Base-by-base conservation (phyloP, 2,888 invertebrate genomes). In the Plebejus argus region DNA sequence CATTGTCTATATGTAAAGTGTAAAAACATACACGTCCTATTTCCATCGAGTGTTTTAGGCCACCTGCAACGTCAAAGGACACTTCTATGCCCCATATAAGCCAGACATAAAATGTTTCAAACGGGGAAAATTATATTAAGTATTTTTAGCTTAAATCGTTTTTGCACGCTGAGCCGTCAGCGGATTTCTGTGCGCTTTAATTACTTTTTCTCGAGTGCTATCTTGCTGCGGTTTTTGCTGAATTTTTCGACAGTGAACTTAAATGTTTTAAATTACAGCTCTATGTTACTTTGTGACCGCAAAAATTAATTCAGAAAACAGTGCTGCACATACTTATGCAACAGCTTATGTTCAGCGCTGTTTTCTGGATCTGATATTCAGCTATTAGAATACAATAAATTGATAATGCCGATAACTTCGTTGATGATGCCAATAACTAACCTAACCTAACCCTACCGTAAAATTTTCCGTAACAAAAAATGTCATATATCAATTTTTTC, bases 61-160 rank as follows among this genome's bases (percentile, higher is more conserved):
- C 66, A 66, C 66, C 66, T 66, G 28, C 28, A 33, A 66, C 28
- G 28, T 66, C 66, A 66, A 66, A 66, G 66, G 66, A 66, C 66
- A 15, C 66, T 15, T 10, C 61, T 8, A 56, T 66, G 66, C 15
- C 66, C 28, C 28, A 66, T 6, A 28, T 66, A 33, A 66, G 23
- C 66, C 33, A 33, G 66, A 66, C 7, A 33, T 61, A 61, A 33
- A 66, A 66, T 66, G 66, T 28, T 66, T 66, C 28, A 66, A 66
- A 5, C 23, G 23, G 23, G 23, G 23, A 20, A 61, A 61, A 61
- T 61, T 8, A 61, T 61, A 61, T 61, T 61, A 61, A 61, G 61
- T 23, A 23, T 23, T 61, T 12, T 61, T 12, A 61, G 12, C 61
- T 61, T 23, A 23, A 23, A 61, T 61, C 10, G 61, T 61, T 61